A percentile compares a stretch with the other conserved stretches of the same genome.
Evolutionary conservation across 2,113 vertebrate genomes (phyloP).

Genomic region (Typhlomys cinereus): DNA sequence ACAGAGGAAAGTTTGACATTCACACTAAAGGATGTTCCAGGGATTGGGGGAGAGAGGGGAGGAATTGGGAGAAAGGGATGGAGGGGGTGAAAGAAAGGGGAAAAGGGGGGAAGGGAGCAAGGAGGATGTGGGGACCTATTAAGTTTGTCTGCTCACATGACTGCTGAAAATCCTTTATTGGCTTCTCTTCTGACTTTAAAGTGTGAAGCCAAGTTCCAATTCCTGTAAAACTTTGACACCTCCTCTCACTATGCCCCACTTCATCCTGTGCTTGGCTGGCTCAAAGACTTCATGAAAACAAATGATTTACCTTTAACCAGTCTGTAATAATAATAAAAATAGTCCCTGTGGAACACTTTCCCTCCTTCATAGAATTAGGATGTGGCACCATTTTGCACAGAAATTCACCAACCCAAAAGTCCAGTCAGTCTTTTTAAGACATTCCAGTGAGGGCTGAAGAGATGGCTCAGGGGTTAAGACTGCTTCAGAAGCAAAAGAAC

Average conservation of each 20-base stretch:
- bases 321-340: background rate
- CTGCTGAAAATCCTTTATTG: background rate
- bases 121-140: too few species aligned
- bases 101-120: too few species aligned
- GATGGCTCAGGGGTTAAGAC: too few species aligned
- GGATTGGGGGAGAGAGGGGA: too few species aligned
- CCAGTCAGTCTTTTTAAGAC: background rate
- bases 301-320: background rate
- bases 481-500: too few species aligned
- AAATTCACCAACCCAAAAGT: background rate
- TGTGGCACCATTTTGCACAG: background rate
- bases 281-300: background rate
- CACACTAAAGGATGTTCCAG: too few species aligned
- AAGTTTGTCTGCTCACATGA: background rate
- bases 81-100: too few species aligned
- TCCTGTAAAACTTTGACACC: background rate
- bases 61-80: too few species aligned
- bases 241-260: background rate
- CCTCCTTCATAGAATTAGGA: background rate
- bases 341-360: background rate
- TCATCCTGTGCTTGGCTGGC: background rate
- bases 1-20: too few species aligned
- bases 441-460: too few species aligned
- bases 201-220: background rate
- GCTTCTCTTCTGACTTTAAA: constrained; percentile 7